Percentiles rank a stretch among this genome's conserved stretches.
These are phyloP conservation scores for Prosopocoilus inquinatus DNA, from an alignment of 2,888 invertebrate species.

Conservation along the genomic window DNA sequence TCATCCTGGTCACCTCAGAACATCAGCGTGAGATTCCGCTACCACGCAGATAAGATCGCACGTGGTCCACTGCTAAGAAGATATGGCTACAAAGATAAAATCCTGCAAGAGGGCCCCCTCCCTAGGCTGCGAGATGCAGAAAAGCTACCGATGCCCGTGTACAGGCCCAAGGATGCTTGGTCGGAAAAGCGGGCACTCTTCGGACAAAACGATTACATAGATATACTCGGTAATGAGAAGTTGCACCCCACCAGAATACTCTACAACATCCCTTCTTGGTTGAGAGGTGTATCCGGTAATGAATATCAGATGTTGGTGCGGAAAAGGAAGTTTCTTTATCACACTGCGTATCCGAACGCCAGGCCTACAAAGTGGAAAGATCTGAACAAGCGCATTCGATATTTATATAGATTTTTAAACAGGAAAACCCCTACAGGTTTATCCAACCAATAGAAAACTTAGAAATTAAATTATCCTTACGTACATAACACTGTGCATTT, in stretches of 20 bases:
- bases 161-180: conserved; percentile 76
- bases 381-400: conserved; percentile 69
- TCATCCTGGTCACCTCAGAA: conserved; percentile 43
- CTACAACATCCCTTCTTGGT: conserved; percentile 85
- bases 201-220: conserved; percentile 97
- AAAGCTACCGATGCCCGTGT: conserved; percentile 64
- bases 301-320: conserved; percentile 78
- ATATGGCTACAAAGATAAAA: conserved; percentile 69
- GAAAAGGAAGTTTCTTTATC: conserved; percentile 65
- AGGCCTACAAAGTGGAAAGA: conserved; percentile 79
- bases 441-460: conserved; percentile 17
- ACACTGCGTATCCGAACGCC: conserved; percentile 58
- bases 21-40: conserved; percentile 54
- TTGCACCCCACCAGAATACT: conserved; percentile 80
- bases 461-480: too few relatives aligned
- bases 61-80: conserved; percentile 62
- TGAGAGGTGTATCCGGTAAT: conserved; percentile 83
- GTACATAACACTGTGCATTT: too few relatives aligned
- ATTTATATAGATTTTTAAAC: conserved; percentile 75
- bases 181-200: conserved; percentile 73
- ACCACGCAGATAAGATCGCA: conserved; percentile 61
- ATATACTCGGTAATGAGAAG: conserved; percentile 84
- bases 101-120: conserved; percentile 66
- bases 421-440: conserved; percentile 73
- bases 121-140: conserved; percentile 62